A percentile compares a stretch with the other conserved stretches of the same genome.
Conservation (phyloP, 2,888 invertebrate genomes). For the Xestia xanthographa region DNA sequence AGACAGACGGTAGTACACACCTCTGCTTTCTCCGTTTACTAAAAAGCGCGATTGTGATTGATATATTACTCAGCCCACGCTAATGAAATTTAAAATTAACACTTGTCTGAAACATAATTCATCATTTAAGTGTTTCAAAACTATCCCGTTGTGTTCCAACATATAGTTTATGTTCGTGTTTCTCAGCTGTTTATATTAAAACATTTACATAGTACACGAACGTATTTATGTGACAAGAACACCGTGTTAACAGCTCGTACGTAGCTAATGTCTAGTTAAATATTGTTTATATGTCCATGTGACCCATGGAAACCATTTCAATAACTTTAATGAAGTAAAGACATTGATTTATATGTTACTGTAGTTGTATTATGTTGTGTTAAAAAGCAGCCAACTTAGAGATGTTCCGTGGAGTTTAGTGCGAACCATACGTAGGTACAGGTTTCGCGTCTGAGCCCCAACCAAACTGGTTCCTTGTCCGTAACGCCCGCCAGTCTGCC, state of each 20-base stretch:
- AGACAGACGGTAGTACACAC: conserved; percentile 41
- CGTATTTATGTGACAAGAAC: conserved; percentile 53
- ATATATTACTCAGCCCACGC: conserved; percentile 31
- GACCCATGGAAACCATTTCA: conserved; percentile 29
- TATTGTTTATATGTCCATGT: conserved; percentile 35
- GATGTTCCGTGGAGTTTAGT: conserved; percentile 49
- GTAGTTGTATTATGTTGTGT: conserved; percentile 26
- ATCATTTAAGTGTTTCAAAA: conserved; percentile 53
- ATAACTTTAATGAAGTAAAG: conserved; percentile 24
- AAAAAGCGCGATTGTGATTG: conserved; percentile 58
- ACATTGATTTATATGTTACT: conserved; percentile 22
- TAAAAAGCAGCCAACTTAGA: conserved; percentile 52
- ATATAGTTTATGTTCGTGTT: conserved; percentile 44
- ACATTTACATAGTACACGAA: conserved; percentile 48
- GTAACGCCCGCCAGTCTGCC: conserved; percentile 87
- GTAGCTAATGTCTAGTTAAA: conserved; percentile 32
- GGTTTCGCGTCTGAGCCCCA: conserved; percentile 69
- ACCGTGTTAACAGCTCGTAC: conserved; percentile 44
- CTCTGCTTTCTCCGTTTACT: conserved; percentile 62
- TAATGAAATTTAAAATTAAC: conserved; percentile 34
- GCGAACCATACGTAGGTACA: conserved; percentile 57
- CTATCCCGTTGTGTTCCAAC: conserved; percentile 22
- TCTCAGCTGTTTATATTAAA: conserved; percentile 47
- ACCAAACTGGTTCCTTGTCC: conserved; percentile 83
- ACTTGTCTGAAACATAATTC: conserved; percentile 36